These are phyloP conservation scores for Gerris buenoi DNA, from an alignment of 1,140 invertebrate genomes.

Conservation along the genomic window DNA sequence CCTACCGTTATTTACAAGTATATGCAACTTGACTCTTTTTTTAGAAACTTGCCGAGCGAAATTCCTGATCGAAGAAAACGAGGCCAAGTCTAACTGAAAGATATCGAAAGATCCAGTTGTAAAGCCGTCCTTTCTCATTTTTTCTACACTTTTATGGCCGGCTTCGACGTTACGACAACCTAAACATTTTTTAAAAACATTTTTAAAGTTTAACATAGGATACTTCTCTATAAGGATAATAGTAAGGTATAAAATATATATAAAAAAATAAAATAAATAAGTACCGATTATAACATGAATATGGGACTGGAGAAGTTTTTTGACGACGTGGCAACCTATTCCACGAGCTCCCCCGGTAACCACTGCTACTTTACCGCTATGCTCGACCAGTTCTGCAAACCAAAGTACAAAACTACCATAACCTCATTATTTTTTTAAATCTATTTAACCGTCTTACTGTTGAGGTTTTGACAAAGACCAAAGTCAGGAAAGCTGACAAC, in stretches of 20 bases:
- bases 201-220: too few relatives aligned
- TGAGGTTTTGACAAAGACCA: too few relatives aligned
- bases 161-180: slow-evolving; percentile 48
- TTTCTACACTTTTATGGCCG: slow-evolving; percentile 38
- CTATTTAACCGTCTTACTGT: too few relatives aligned
- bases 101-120: slow-evolving; percentile 34
- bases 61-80: slow-evolving; percentile 53
- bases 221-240: too few relatives aligned
- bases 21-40: slow-evolving; percentile 46
- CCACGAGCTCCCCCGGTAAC: slow-evolving; percentile 77
- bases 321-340: slow-evolving; percentile 67
- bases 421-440: too few relatives aligned
- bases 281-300: slow-evolving; percentile 74
- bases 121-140: slow-evolving; percentile 36
- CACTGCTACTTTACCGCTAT: slow-evolving; percentile 54
- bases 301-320: slow-evolving; percentile 59
- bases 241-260: background rate
- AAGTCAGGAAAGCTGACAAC: too few relatives aligned
- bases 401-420: too few relatives aligned
- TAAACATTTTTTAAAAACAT: too few relatives aligned
- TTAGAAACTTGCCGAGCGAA: slow-evolving; percentile 52
- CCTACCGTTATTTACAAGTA: slow-evolving; percentile 72
- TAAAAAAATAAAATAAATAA: slow-evolving; percentile 15
- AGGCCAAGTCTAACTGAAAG: slow-evolving; percentile 42
- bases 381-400: slow-evolving; percentile 38